Evolutionary conservation across 92 coral and sea anemone genomes (phyloP), one percentile per base, ranked within the genome.

Genomic region (Isaurus tuberculatus): DNA sequence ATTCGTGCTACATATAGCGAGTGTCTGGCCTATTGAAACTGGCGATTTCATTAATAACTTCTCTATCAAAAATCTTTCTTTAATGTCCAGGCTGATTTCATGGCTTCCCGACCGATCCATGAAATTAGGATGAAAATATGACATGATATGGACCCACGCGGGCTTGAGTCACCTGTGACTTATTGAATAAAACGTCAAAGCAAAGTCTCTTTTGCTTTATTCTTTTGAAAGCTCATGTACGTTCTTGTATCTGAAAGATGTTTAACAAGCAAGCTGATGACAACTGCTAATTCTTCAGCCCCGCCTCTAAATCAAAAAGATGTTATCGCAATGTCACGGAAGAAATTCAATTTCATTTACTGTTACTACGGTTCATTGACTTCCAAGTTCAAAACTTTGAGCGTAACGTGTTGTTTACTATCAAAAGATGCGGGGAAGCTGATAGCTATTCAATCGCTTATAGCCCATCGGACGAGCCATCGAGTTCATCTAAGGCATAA

Each of bases 241-340:
- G 44, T 23, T 29, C 23, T 23, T n/a, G 68, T 61, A 32, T 77
- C 82, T 77, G 82, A 42, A 74, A 86, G 78, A 49, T 86, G 78
- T 61, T 79, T 49, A 53, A 68, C 74, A 44, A 27, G 64, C 60
- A 43, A 58, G 67, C 53, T 89, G 95, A 83, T 81, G 93, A 92
- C 95, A 89, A 81, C 70, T 65, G 74, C 61, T 92, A 92, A 90
- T 92, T 87, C 80, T 87, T 44, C 80, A 37, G 87, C 92, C 89
- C 89, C 96, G 96, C 96, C 96, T 92, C 81, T 64, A 53, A 71
- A 34, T 77, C 48, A 33, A 33, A 63, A 73, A 87, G 92, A 87
- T 92, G 73, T 87, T 90, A 90, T 90, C 91, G 83, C 26, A 16
- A 36, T 75, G 91, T 92, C 96, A 92, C 96, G 96, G 89, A 92